Conservation (phyloP, 2,888 invertebrate genomes). For the Eupithecia subumbrata region DNA sequence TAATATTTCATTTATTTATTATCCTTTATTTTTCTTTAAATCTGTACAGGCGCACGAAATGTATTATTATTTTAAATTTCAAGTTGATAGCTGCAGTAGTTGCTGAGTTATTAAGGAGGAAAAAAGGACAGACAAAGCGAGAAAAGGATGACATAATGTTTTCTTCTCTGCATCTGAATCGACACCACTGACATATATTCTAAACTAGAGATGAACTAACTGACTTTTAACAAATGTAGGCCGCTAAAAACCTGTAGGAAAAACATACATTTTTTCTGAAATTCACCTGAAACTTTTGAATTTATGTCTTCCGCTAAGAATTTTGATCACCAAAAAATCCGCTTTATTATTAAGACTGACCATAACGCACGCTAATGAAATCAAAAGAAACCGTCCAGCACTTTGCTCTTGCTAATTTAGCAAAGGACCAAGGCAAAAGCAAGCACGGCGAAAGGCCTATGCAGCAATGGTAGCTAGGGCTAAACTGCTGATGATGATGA, state of each 20-base stretch:
- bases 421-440: not conserved
- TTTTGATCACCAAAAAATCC: not conserved
- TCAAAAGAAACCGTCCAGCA: not conserved
- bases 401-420: not conserved
- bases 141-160: no score
- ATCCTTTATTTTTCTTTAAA: no score
- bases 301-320: not conserved
- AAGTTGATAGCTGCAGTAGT: no score
- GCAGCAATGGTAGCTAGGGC: not conserved
- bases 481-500: not conserved
- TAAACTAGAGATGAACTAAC: not conserved
- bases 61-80: no score
- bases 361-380: not conserved
- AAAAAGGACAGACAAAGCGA: no score
- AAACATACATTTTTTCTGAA: not conserved
- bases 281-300: no score
- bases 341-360: not conserved
- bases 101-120: no score
- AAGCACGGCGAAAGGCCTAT: not conserved
- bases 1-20: no score
- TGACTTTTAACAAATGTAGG: not conserved
- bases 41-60: no score
- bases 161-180: no score
- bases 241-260: not conserved
- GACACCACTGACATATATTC: not conserved